Percentiles rank a stretch among this genome's conserved stretches.
Conservation (phyloP, 2,797 vertebrate species). For the Fistularia tabacaria region DNA sequence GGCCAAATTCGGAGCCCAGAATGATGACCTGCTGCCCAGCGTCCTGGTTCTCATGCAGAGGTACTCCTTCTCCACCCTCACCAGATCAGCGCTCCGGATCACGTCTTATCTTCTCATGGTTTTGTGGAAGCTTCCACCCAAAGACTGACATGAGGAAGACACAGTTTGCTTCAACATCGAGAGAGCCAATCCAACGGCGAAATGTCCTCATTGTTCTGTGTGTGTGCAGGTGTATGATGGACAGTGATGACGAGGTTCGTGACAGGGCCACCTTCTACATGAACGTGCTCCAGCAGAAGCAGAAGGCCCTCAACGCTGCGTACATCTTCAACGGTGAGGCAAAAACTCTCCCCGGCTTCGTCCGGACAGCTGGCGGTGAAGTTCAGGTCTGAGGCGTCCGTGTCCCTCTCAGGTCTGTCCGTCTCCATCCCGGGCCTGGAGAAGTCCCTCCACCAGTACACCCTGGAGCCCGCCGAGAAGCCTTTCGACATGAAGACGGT, state of each 20-base stretch:
- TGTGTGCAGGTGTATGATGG: slow-evolving; percentile 92
- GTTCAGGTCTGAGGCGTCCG: not conserved
- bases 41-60: slow-evolving; percentile 95
- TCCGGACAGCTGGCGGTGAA: too few species aligned
- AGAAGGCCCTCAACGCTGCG: slow-evolving; percentile 90
- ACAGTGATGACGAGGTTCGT: slow-evolving; percentile 93
- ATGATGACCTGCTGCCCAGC: slow-evolving; percentile 91
- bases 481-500: slow-evolving; percentile 93
- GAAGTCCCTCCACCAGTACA: slow-evolving; percentile 95
- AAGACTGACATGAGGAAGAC: too few species aligned
- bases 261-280: slow-evolving; percentile 97
- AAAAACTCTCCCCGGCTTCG: not conserved
- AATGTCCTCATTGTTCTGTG: not conserved
- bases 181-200: too few species aligned
- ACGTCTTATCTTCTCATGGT: not conserved
- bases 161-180: too few species aligned
- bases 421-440: slow-evolving; percentile 94
- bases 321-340: slow-evolving; percentile 92
- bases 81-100: not conserved
- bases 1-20: slow-evolving; percentile 97
- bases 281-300: slow-evolving; percentile 94
- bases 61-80: slow-evolving; percentile 52
- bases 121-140: too few species aligned
- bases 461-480: slow-evolving; percentile 89
- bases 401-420: slow-evolving; percentile 78